Evolutionary conservation across 2,888 invertebrate species (phyloP).

Genomic region (Andrena minutula): DNA sequence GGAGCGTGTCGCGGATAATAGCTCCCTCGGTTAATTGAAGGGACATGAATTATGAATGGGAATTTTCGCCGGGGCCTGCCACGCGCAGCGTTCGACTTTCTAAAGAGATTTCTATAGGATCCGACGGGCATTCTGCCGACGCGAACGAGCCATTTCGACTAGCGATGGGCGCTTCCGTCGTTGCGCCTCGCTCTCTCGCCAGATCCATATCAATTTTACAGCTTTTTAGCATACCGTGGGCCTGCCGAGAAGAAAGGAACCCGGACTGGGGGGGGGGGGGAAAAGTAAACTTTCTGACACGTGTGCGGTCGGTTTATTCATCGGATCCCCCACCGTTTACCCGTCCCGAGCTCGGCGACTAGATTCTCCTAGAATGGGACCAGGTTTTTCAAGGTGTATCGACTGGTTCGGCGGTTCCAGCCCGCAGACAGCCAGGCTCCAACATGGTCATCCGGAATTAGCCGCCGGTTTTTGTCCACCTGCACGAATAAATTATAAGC

Average conservation of each 20-base stretch:
- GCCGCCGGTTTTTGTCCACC: not conserved
- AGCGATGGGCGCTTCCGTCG: slow-evolving; percentile 7
- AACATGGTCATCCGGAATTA: not conserved
- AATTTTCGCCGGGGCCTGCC: not conserved
- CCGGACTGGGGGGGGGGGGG: not conserved
- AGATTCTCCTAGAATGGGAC: not conserved
- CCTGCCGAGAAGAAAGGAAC: not conserved
- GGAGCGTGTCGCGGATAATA: slow-evolving; percentile 1
- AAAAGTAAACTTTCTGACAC: not conserved
- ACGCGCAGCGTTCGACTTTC: not conserved
- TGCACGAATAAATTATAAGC: slow-evolving; percentile 29
- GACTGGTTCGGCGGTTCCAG: slow-evolving; percentile 7
- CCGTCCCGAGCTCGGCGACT: not conserved
- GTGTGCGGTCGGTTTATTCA: slow-evolving; percentile 1
- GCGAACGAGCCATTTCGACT: not conserved
- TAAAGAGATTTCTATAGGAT: slow-evolving; percentile 8
- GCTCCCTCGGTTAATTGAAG: slow-evolving; percentile 4
- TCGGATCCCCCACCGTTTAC: not conserved
- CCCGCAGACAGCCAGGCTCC: slow-evolving; percentile 21
- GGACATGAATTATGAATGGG: not conserved
- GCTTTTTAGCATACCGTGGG: slow-evolving; percentile 12
- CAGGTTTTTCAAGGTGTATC: not conserved
- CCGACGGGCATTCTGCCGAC: not conserved
- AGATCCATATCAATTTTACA: slow-evolving; percentile 13
- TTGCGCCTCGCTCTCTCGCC: not conserved